Evolutionary conservation across 2,888 invertebrate genomes (phyloP), one percentile per base, ranked within the genome.

Genomic region (Caenorhabditis panamensis): DNA sequence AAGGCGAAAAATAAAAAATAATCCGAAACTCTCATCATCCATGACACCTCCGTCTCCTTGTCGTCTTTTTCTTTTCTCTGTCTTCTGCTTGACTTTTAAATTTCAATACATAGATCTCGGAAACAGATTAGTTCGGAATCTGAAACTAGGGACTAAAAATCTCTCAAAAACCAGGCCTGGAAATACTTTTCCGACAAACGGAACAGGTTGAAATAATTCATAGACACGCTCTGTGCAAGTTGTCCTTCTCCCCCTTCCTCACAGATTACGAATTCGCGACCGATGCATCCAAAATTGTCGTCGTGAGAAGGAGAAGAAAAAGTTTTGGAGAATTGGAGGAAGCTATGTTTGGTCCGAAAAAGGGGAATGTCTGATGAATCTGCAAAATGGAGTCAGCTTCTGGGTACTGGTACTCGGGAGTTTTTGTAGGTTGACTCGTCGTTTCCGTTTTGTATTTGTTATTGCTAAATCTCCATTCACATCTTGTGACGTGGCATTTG

Each of bases 141-240:
- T 18, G 9, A 63, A 44, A 58, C 36, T 56, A 64, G 63, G 64
- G 47, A 73, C 54, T 62, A 41, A 59, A 68, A 53, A n/a, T 24
- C 36, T 16, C 44, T 26, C 44, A 16, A 20, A 26, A 56, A 49
- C 22, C 20, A 47, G 26, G 9, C 31, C 31, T 31, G 4, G 31
- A 9, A 31, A 31, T 4, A 31, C 31, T 31, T 31, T 31, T 31
- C 9, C 31, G 31, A 9, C 9, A 36, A 8, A 64, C 20, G 22
- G 69, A 53, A 72, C 54, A 63, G 31, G 41, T 41, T 47, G 58
- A 31, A 73, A 64, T 73, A 58, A 73, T 64, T 73, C 73, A 73
- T 72, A 13, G 56, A 72, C 73, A 73, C 64, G 73, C 73, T 73
- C 49, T 59, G 44, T 58, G 64, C 63, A 58, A 56, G 36, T 37